Percentiles rank a stretch among this genome's conserved stretches.
Evolutionary conservation across 1,140 invertebrate genomes (phyloP).

Genomic region (Drosophila eugracilis): DNA sequence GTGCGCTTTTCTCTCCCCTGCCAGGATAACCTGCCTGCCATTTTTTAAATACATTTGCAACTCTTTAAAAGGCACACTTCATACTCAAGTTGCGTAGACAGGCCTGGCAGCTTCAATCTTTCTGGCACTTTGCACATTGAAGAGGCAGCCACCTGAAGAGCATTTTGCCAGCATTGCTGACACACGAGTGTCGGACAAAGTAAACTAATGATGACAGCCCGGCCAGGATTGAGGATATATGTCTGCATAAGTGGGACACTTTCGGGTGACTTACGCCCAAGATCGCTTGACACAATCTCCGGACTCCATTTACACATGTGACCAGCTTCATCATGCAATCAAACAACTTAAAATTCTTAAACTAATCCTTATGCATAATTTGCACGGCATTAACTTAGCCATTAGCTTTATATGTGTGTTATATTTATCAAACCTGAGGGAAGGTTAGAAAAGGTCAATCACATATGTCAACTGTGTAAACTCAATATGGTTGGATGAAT

Average conservation of each 20-base stretch:
- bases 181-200: constrained; percentile 49
- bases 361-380: constrained; percentile 37
- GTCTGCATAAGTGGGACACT: constrained; percentile 29
- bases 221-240: constrained; percentile 15
- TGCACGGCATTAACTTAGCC: constrained; percentile 21
- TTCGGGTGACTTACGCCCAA: constrained; percentile 41
- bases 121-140: constrained; percentile 42
- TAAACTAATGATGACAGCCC: constrained; percentile 50
- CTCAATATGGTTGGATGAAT: constrained; percentile 53
- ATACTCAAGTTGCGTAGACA: constrained; percentile 26
- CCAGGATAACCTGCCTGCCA: not conserved
- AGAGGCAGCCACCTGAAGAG: constrained; percentile 43
- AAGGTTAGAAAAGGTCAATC: constrained; percentile 9
- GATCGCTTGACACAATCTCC: constrained; percentile 46
- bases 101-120: constrained; percentile 44
- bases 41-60: not conserved
- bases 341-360: constrained; percentile 3
- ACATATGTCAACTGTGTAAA: constrained; percentile 48
- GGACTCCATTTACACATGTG: constrained; percentile 26
- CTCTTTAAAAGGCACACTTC: constrained; percentile 30
- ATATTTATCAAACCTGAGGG: not conserved
- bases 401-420: not conserved
- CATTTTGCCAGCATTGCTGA: constrained; percentile 46
- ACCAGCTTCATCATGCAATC: constrained; percentile 20
- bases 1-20: not conserved